A percentile compares a stretch with the other conserved stretches of the same genome.
Conservation (phyloP, 2,888 invertebrate genomes). For the Ceriagrion tenellum region DNA sequence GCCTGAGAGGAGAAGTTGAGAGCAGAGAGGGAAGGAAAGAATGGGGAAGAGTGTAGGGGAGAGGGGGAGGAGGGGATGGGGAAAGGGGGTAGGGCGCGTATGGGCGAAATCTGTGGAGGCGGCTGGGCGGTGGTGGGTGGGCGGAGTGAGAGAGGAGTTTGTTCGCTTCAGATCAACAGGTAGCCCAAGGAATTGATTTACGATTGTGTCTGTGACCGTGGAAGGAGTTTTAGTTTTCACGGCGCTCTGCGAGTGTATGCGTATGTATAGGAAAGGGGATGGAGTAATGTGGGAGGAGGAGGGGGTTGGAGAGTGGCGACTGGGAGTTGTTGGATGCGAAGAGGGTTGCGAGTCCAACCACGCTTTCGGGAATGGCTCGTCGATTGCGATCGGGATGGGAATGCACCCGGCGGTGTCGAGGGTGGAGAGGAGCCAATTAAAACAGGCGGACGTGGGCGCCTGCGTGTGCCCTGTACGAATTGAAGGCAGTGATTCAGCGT, state of each 20-base stretch:
- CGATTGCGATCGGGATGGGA: no score
- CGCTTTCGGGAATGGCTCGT: no score
- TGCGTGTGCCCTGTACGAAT: no score
- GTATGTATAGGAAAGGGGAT: neutral
- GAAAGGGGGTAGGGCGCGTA: neutral
- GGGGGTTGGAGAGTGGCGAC: neutral
- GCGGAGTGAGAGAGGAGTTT: neutral
- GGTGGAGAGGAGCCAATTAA: no score
- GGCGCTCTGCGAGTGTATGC: neutral
- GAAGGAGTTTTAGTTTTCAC: slow-evolving; percentile 60
- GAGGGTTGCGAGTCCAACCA: no score
- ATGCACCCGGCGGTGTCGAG: no score
- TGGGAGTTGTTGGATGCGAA: no score
- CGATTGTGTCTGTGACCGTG: slow-evolving; percentile 61
- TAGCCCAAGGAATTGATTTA: slow-evolving; percentile 65
- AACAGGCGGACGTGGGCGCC: no score
- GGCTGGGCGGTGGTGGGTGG: neutral
- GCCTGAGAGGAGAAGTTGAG: no score
- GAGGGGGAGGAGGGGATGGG: neutral
- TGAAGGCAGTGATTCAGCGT: no score
- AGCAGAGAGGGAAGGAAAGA: no score
- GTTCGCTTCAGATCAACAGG: slow-evolving; percentile 62
- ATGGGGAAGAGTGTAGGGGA: neutral
- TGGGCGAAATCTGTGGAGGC: neutral
- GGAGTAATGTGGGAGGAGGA: neutral